phyloP scores from a whole-genome alignment of 2,797 vertebrate genomes.

The Poeciliopsis paucimaculata region DNA sequence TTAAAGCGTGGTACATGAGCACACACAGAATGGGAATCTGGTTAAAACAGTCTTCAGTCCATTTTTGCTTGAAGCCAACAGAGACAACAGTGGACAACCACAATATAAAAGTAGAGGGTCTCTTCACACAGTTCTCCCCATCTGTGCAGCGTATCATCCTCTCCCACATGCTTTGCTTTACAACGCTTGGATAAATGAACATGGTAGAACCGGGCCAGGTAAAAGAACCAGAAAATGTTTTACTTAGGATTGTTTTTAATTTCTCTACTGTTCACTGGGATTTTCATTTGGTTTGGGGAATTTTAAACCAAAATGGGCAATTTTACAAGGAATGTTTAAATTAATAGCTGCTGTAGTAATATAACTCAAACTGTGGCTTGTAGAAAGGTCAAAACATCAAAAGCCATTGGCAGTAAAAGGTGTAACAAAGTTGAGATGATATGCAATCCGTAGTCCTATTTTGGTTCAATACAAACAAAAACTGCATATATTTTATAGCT shows the following conservation, averaged over 20 bases:
- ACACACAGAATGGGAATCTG: conserved; percentile 63
- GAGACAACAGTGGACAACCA: conserved; percentile 64
- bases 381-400: conserved; percentile 24
- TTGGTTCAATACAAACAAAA: conserved; percentile 1
- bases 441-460: background rate
- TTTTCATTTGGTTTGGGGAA: background rate
- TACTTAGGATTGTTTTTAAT: conserved; percentile 13
- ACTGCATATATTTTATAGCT: background rate
- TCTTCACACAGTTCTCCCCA: conserved; percentile 56
- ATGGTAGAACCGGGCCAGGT: conserved; percentile 16
- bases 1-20: conserved; percentile 43
- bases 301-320: background rate
- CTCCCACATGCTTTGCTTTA: conserved; percentile 22
- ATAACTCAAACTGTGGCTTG: conserved; percentile 3
- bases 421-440: background rate
- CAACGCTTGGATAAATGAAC: conserved; percentile 18
- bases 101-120: conserved; percentile 70
- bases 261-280: background rate
- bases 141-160: conserved; percentile 40
- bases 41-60: conserved; percentile 59
- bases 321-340: background rate
- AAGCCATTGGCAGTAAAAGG: background rate
- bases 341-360: background rate
- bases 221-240: conserved; percentile 15
- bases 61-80: conserved; percentile 72